Evolutionary conservation across 2,113 vertebrate genomes (phyloP).

Genomic region (Oplegnathus fasciatus): DNA sequence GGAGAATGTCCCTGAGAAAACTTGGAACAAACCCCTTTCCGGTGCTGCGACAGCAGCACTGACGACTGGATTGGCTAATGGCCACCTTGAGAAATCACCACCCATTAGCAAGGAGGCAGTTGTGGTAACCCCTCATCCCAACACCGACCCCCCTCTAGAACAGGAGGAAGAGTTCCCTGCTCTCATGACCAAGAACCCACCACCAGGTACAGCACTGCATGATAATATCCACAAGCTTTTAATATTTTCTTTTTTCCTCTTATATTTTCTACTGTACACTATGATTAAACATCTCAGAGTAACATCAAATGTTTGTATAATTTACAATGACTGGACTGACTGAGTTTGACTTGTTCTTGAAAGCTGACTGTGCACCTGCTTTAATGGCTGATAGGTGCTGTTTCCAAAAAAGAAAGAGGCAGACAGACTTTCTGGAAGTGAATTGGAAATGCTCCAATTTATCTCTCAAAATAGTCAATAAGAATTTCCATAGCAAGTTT

Average conservation of each 20-base stretch:
- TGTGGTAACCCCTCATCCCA: constrained; percentile 79
- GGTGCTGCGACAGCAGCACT: background rate
- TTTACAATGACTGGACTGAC: background rate
- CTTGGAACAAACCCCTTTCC: constrained; percentile 58
- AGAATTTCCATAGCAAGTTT: background rate
- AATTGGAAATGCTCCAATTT: background rate
- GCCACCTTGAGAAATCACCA: constrained; percentile 83
- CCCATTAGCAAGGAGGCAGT: constrained; percentile 79
- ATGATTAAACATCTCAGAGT: background rate
- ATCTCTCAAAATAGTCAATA: background rate
- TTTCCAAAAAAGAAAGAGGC: background rate
- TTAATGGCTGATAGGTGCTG: background rate
- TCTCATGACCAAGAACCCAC: constrained; percentile 90
- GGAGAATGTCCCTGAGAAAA: constrained; percentile 86
- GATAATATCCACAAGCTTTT: background rate
- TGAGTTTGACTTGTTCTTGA: background rate
- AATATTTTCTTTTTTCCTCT: background rate
- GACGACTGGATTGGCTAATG: constrained; percentile 83
- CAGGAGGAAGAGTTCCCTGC: constrained; percentile 95
- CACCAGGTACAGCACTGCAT: constrained; percentile 87
- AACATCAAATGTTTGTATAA: background rate
- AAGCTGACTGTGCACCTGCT: background rate
- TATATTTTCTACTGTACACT: background rate
- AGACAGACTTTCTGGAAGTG: background rate
- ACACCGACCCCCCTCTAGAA: constrained; percentile 74